phyloP scores from a whole-genome alignment of 2,113 vertebrate genomes.

The Panurus biarmicus region DNA sequence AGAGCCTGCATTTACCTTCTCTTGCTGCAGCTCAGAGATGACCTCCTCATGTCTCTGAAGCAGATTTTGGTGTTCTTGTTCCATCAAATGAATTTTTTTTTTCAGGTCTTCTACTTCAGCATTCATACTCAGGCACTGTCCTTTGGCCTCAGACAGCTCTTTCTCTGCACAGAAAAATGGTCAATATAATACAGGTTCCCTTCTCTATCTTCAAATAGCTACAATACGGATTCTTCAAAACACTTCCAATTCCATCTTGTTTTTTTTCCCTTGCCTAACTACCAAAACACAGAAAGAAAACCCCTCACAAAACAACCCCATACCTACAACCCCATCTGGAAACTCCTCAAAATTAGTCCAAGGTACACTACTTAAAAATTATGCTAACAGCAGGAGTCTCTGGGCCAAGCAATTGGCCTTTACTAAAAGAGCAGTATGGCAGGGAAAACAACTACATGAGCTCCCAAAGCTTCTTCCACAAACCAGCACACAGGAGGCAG shows the following conservation, averaged over 20 bases:
- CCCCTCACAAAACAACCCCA: not conserved
- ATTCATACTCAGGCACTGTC: conserved; percentile 66
- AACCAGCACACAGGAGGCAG: not conserved
- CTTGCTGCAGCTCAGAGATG: conserved; percentile 70
- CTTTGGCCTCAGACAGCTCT: conserved; percentile 51
- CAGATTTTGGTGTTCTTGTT: conserved; percentile 64
- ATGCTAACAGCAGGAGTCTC: not conserved
- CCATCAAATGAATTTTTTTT: conserved; percentile 59
- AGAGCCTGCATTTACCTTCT: conserved; percentile 71
- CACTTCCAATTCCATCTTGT: not conserved
- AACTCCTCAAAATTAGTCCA: not conserved
- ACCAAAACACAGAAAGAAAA: not conserved
- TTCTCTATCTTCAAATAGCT: not conserved
- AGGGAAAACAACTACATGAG: not conserved
- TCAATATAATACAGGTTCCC: not conserved
- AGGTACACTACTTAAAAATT: not conserved
- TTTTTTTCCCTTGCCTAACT: not conserved
- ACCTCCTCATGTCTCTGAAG: conserved; percentile 68
- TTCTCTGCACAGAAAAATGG: conserved; percentile 38
- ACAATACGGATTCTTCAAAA: not conserved
- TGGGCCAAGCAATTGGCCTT: not conserved
- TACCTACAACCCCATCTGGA: not conserved
- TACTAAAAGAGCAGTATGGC: not conserved
- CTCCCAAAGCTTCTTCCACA: not conserved
- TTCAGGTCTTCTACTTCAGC: conserved; percentile 72